These are phyloP conservation scores for Valencia hispanica DNA, from an alignment of 2,797 vertebrate genomes.

Conservation along the genomic window DNA sequence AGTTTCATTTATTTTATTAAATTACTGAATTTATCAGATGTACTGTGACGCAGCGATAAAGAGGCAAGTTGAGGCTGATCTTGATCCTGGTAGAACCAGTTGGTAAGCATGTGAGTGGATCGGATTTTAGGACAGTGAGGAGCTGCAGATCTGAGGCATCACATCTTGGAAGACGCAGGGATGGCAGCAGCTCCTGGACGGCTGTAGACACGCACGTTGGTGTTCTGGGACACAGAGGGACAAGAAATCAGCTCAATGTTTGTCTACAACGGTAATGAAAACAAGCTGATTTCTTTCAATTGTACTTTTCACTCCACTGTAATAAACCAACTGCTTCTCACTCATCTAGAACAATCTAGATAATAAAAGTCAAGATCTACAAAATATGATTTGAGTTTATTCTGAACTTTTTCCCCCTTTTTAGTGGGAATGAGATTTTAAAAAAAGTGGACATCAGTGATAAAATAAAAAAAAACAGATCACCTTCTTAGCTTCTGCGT, in stretches of 20 bases:
- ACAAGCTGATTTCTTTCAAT: no score
- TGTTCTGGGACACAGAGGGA: constrained; percentile 71
- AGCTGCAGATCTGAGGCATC: constrained; percentile 43
- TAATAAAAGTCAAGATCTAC: background rate
- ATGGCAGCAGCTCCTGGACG: constrained; percentile 71
- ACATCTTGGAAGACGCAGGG: constrained; percentile 87
- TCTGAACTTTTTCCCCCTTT: background rate
- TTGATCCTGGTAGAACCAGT: constrained; percentile 13
- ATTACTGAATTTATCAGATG: background rate
- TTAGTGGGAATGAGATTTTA: background rate
- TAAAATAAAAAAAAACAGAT: background rate
- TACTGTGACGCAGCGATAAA: no score
- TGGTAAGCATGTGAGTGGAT: constrained; percentile 14
- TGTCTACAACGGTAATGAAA: background rate
- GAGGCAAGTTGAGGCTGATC: background rate
- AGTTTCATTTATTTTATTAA: background rate
- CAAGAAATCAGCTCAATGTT: background rate
- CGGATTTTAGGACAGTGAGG: constrained; percentile 3
- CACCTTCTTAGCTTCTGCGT: constrained; percentile 82
- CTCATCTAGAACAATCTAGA: background rate
- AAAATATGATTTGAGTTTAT: no score
- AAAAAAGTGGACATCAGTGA: background rate
- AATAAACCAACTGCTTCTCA: background rate
- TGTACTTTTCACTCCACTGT: background rate
- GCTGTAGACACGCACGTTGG: constrained; percentile 79